Base-by-base conservation (phyloP, 2,888 invertebrate genomes). In the Dichetophora obliterata region DNA sequence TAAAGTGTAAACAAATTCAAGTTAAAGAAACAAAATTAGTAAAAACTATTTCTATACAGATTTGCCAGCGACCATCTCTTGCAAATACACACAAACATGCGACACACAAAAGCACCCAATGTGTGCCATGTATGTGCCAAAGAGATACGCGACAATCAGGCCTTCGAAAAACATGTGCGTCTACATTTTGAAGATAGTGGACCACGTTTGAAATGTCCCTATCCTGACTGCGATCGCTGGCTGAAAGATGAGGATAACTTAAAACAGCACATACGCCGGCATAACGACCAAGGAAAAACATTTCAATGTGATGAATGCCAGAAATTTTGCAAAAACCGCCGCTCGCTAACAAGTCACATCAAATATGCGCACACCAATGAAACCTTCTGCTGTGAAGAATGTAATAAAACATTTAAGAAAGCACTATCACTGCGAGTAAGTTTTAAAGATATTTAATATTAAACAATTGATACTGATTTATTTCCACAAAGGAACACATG, bases 111-210 rank as follows among this genome's bases (percentile, higher is more conserved):
- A 69, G 87, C 87, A 6, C 85, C 86, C 3, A 87, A 88, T 81
- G 85, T 89, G 27, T 89, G 88, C 75, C 88, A 89, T 81, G 88
- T 89, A 11, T 89, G 89, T 73, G 89, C 88, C 27, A 89, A 89
- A 78, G 86, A 86, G 68, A 88, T 89, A 77, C 86, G 88, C 16
- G 89, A 88, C 31, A 88, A 88, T 75, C 84, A 86, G 34, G 86
- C 87, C 6, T 89, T 87, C 72, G 89, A 88, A 71, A 88, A 87
- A 54, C 88, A 89, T 82, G 88, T 88, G 19, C 82, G 87, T 3
- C 81, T 87, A 77, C 89, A 89, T 76, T 88, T 87, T 50, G 87
- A 87, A 48, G 85, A 86, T 0, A 87, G 86, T 52, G 86, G 86
- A 3, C 88, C 89, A 2, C 87, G 88, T 59, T 85, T 89, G 1